Base-by-base conservation (phyloP, 2,113 vertebrate genomes). In the Periophthalmus modestus region DNA sequence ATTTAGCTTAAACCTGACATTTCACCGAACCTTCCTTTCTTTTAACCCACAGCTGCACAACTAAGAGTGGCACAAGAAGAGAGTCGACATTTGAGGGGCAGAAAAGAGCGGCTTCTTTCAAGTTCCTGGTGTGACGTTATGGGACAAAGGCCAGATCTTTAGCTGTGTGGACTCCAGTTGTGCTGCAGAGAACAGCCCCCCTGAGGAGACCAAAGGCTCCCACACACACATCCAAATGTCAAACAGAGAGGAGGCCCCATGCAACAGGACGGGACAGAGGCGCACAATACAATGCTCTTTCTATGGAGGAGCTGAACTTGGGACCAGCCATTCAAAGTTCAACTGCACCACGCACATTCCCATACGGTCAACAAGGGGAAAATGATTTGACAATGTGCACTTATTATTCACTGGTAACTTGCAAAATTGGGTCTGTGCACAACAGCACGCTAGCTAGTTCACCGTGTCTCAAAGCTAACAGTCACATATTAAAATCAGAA, bases 221-320 rank as follows among this genome's bases (percentile, higher is more conserved):
- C 84, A 85, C 83, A 76, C 83, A 75, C 75, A 72, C 70, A 79
- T 76, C 68, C 76, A 89, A 88, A 90, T 85, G 90, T 86, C 89
- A 88, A 75, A 57, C 71, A 16, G 63, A 69, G 75, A 82, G 72
- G 88, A 82, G 75, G 78, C 52, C 24, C 11, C 36, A 39, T 14
- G 71, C 69, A 77, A 46, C 2, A 2, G n/a, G 72, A 71, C 73
- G 71, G 77, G 73, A 47, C 69, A 70, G 47, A 19, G 52, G 78
- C 66, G 21, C 50, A 36, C 3, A 75, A 80, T 66, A 88, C 87
- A 91, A 85, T 89, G 82, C 76, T 19, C 12, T 39, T 77, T 85
- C 85, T 81, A 83, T 75, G 57, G 21, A 61, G 24, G 14, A 7
- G 19, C 28, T 72, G 77, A 78, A 85, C 73, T 80, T 74, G 66